These are phyloP conservation scores for Lepilemur septentrionalis DNA, from an alignment of 2,797 vertebrate genomes.

Conservation along the genomic window DNA sequence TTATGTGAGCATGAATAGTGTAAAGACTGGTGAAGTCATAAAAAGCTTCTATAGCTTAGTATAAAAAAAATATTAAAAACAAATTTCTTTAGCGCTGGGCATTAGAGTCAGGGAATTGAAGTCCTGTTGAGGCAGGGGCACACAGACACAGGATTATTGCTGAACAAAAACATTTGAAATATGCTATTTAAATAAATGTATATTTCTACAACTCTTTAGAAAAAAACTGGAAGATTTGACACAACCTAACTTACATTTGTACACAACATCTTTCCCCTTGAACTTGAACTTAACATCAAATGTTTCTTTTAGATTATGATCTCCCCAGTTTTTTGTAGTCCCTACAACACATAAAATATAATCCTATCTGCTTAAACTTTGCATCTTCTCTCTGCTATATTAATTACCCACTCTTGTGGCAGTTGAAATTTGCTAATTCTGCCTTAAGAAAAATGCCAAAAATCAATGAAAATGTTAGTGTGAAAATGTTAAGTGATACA, in stretches of 20 bases:
- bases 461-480: not conserved
- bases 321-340: not conserved
- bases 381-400: not conserved
- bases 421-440: not conserved
- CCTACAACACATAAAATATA: not conserved
- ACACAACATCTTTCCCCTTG: not conserved
- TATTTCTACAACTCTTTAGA: not conserved
- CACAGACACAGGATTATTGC: no score
- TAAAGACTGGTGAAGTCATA: not conserved
- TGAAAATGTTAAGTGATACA: not conserved
- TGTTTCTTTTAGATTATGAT: not conserved
- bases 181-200: not conserved
- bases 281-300: not conserved
- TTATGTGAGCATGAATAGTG: not conserved
- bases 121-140: accelerated
- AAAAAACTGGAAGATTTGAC: not conserved
- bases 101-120: not conserved
- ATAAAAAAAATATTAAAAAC: not conserved
- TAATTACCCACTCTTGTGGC: not conserved
- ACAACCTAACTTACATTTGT: not conserved
- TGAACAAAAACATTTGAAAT: not conserved
- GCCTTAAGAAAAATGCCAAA: slow-evolving; percentile 24
- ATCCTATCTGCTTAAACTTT: not conserved
- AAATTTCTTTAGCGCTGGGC: not conserved
- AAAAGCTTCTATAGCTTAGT: not conserved